Evolutionary conservation across 2,888 invertebrate genomes (phyloP), one percentile per base, ranked within the genome.

Genomic region (Orchestes rusci): DNA sequence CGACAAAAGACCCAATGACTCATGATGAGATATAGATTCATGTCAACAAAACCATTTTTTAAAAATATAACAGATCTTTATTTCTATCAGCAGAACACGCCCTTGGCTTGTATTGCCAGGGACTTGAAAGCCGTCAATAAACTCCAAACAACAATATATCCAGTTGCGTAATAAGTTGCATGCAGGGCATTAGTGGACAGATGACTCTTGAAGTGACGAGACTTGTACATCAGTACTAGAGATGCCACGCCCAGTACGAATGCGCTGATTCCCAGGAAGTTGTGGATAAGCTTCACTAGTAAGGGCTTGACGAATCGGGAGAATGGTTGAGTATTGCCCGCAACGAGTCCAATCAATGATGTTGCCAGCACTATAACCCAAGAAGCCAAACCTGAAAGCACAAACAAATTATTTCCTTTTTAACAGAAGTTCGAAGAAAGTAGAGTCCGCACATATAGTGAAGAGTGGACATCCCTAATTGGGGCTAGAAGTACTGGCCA

Each of bases 321-420:
- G 20, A 58, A 45, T 12, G 19, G 36, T 30, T 48, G 43, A 4
- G 57, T 30, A 18, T 55, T 53, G 5, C 52, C 53, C 8, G 55
- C 48, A 1, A 50, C 18, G 8, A 59, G 13, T 32, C 59, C 59
- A 4, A 54, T 36, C 4, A 56, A 3, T 17, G 52, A 41, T 4
- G 58, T 54, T 2, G 53, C 16, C 16, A 58, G 33, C 2, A 53
- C 43, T 8, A 56, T 39, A 13, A 59, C 34, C 59, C 58, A 58
- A 12, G 59, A 59, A 4, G 48, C 48, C 19, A 59, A 34, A 34
- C 59, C 59, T 59, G 8, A 28, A 35, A 39, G 5, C 30, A 19
- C 16, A 47, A 38, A 31, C 7, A 10, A 12, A 31, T 31, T 31
- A 12, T 5, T 31, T 12, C 4, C 8, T 7, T 31, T 10, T 31